phyloP scores from a whole-genome alignment of 2,113 vertebrate species.

The Sisor rabdophorus region DNA sequence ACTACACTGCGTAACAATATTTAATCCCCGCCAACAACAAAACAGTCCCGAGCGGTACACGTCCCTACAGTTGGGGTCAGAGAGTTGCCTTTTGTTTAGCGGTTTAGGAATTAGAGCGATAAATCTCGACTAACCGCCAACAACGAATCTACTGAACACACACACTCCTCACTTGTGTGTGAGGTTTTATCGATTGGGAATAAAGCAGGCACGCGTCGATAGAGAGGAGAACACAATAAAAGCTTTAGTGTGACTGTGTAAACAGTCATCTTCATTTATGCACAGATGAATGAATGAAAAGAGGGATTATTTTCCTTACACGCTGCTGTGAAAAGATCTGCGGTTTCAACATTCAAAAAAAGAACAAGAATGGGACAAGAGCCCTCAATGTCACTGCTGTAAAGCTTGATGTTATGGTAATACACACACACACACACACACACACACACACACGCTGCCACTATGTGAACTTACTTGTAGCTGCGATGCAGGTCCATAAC shows the following conservation, averaged over 20 bases:
- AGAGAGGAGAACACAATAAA: not conserved
- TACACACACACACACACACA: not conserved
- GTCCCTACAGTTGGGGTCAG: not conserved
- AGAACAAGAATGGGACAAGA: not conserved
- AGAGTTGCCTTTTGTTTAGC: not conserved
- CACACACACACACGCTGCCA: too few relatives aligned
- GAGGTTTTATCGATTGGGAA: slow-evolving; percentile 12
- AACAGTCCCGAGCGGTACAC: not conserved
- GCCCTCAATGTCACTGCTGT: not conserved
- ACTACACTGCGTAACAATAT: not conserved
- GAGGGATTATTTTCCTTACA: slow-evolving; percentile 8
- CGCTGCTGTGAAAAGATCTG: slow-evolving; percentile 3
- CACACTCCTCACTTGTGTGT: slow-evolving; percentile 22
- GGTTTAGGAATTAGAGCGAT: not conserved
- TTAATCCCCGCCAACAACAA: too few relatives aligned
- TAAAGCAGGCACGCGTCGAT: slow-evolving; percentile 25
- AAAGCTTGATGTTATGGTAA: not conserved
- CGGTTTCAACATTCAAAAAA: not conserved
- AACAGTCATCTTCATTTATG: not conserved
- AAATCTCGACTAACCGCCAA: not conserved
- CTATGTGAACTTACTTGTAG: slow-evolving; percentile 76
- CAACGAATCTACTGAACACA: slow-evolving; percentile 1
- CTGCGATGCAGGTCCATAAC: slow-evolving; percentile 93
- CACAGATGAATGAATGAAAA: slow-evolving; percentile 19
- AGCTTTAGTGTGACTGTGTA: slow-evolving; percentile 23